phyloP scores from a whole-genome alignment of 2,113 vertebrate species.

The Ammodytes marinus region DNA sequence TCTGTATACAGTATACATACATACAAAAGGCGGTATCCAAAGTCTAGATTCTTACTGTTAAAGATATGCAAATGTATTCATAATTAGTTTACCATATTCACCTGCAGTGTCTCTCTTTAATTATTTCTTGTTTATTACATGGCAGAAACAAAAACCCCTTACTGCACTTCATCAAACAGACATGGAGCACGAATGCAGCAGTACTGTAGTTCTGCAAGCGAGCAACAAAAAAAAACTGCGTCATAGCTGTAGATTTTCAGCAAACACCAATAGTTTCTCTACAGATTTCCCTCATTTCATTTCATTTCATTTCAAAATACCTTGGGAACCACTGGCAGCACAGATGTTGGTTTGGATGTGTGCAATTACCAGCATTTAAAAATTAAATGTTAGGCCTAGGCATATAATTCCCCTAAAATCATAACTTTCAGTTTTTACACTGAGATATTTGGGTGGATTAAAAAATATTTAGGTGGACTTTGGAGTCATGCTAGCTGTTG shows the following conservation, averaged over 20 bases:
- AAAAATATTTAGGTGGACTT: neutral
- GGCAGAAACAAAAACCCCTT: slow-evolving; percentile 2
- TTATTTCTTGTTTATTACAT: neutral
- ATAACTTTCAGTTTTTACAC: neutral
- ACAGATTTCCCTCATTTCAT: neutral
- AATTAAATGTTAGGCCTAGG: no score
- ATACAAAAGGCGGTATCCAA: no score
- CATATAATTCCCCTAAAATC: neutral
- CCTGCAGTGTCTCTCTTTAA: no score
- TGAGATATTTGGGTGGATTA: neutral
- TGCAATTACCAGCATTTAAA: neutral
- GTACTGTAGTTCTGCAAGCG: slow-evolving; percentile 29
- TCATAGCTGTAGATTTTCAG: slow-evolving; percentile 25
- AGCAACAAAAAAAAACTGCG: slow-evolving; percentile 21
- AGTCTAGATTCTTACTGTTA: no score
- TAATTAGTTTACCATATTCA: no score
- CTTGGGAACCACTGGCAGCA: no score
- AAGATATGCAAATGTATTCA: no score
- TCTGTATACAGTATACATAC: no score
- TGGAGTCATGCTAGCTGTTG: neutral
- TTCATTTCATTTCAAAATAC: neutral
- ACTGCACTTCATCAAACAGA: slow-evolving; percentile 14
- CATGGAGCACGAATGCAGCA: slow-evolving; percentile 8
- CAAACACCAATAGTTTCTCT: neutral
- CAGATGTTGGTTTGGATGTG: neutral